Evolutionary conservation across 2,113 vertebrate species (phyloP).

Genomic region (Poeciliopsis turrubarensis): DNA sequence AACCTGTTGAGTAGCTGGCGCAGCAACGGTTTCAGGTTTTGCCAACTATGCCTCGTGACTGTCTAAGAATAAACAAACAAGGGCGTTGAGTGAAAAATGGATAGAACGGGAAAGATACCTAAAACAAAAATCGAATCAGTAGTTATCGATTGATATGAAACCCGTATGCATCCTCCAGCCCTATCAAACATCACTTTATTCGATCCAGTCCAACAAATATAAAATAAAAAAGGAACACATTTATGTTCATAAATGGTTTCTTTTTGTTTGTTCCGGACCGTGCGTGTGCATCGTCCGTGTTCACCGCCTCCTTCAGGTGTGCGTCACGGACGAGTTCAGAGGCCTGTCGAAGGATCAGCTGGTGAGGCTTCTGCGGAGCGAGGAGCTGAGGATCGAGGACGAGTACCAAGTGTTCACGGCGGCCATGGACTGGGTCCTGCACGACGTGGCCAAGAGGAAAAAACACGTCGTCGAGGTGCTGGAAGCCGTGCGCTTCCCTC

Average conservation of each 20-base stretch:
- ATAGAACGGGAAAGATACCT: too few species aligned
- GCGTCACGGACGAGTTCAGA: conserved; percentile 88
- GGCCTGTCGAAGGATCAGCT: conserved; percentile 91
- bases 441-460: conserved; percentile 88
- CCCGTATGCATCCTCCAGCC: too few species aligned
- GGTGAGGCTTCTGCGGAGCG: conserved; percentile 88
- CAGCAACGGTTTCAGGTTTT: too few species aligned
- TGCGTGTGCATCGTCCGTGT: neutral
- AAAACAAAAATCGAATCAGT: too few species aligned
- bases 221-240: neutral
- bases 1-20: too few species aligned
- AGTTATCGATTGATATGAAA: too few species aligned
- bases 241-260: too few species aligned
- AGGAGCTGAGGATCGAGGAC: conserved; percentile 95
- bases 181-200: too few species aligned
- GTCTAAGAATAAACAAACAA: too few species aligned
- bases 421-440: conserved; percentile 94
- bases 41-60: too few species aligned
- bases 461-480: conserved; percentile 92
- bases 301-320: conserved; percentile 64
- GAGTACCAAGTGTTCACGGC: conserved; percentile 95
- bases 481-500: conserved; percentile 91
- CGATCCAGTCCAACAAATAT: neutral
- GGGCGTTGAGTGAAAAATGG: too few species aligned
- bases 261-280: neutral